Conservation (phyloP, 2,113 vertebrate species). For the Heliornis fulica region DNA sequence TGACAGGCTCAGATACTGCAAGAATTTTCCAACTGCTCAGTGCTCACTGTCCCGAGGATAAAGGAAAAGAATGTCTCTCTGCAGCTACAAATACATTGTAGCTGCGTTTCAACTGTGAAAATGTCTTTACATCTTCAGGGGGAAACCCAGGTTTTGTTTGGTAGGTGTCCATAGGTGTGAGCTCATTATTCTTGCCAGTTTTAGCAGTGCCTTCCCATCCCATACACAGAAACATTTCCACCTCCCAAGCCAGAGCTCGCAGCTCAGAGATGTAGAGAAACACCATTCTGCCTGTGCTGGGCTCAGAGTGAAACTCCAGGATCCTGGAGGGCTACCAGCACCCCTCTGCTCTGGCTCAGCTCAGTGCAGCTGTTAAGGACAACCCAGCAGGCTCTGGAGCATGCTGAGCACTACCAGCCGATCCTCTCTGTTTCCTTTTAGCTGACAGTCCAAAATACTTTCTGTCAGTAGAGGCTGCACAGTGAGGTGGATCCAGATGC, state of each 20-base stretch:
- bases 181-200: neutral
- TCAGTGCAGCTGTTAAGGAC: neutral
- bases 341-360: neutral
- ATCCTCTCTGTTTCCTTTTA: neutral
- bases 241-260: neutral
- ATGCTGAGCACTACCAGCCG: neutral
- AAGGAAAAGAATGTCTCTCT: neutral
- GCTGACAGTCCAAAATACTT: neutral
- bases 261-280: neutral
- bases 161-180: neutral
- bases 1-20: neutral
- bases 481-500: neutral
- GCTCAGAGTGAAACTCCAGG: neutral
- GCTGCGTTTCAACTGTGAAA: neutral
- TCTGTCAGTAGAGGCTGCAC: neutral
- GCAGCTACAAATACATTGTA: neutral
- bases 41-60: neutral
- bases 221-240: neutral
- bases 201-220: neutral
- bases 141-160: neutral
- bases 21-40: neutral
- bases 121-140: neutral
- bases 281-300: neutral
- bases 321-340: neutral
- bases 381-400: neutral